Percentiles rank a stretch among this genome's conserved stretches.
These are phyloP conservation scores for Tragulus kanchil DNA, from an alignment of 2,113 vertebrate species.

Conservation along the genomic window DNA sequence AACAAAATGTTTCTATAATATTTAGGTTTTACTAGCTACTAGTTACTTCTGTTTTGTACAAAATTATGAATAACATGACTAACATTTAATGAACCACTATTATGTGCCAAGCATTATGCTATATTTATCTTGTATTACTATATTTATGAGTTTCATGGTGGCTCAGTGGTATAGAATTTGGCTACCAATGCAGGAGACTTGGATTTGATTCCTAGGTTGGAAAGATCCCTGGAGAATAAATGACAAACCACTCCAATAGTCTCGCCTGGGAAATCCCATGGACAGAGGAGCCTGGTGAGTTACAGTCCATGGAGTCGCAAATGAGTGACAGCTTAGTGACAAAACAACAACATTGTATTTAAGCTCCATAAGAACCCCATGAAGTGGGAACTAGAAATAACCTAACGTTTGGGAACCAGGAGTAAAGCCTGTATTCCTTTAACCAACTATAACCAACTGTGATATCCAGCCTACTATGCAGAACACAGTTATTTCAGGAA, in stretches of 20 bases:
- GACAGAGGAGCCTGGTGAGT: not conserved
- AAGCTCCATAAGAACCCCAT: not conserved
- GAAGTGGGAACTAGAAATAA: not conserved
- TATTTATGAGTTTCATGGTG: not conserved
- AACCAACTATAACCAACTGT: not conserved
- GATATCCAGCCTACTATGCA: not conserved
- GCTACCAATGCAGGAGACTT: too few relatives aligned
- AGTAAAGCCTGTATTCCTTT: not conserved
- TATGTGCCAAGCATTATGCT: not conserved
- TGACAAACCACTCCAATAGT: too few relatives aligned
- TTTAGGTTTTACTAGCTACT: not conserved
- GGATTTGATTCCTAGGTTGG: too few relatives aligned
- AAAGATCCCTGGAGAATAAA: too few relatives aligned
- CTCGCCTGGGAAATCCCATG: not conserved
- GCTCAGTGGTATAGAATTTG: too few relatives aligned
- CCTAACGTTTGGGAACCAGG: not conserved
- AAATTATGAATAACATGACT: not conserved
- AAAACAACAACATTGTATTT: not conserved
- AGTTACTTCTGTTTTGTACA: not conserved
- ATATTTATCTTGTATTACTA: not conserved
- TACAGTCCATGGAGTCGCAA: not conserved
- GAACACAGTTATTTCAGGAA: not conserved
- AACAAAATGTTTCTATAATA: not conserved
- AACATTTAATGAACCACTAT: not conserved
- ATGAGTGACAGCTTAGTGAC: not conserved